A percentile compares a stretch with the other conserved stretches of the same genome.
phyloP scores from a whole-genome alignment of 2,113 vertebrate species.

The Onychorhynchus coronatus region DNA sequence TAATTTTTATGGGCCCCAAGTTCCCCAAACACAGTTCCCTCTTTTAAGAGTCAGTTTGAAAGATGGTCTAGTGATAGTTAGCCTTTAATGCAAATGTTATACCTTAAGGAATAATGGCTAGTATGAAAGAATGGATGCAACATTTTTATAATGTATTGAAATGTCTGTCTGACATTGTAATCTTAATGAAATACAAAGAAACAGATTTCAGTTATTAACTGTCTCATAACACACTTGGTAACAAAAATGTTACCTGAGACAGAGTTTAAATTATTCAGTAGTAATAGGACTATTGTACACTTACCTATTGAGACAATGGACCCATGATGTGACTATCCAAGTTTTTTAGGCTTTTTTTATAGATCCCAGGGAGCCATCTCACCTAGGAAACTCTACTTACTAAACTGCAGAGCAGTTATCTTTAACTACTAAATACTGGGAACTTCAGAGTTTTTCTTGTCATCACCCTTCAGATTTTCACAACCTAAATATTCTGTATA shows the following conservation, averaged over 20 bases:
- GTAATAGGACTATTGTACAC: background rate
- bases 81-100: background rate
- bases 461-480: background rate
- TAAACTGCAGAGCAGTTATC: background rate
- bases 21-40: background rate
- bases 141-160: background rate
- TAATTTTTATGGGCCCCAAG: background rate
- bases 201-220: background rate
- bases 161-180: background rate
- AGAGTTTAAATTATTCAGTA: background rate
- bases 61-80: background rate
- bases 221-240: background rate
- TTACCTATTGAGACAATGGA: background rate
- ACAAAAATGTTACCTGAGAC: background rate
- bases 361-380: background rate
- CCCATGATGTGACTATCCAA: background rate
- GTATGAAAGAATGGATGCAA: background rate
- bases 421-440: background rate
- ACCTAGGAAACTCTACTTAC: background rate
- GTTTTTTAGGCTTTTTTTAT: background rate
- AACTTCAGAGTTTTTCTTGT: background rate
- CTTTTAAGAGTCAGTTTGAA: background rate
- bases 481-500: background rate
- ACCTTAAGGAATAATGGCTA: background rate
- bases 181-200: background rate